Evolutionary conservation across 2,797 vertebrate genomes (phyloP), one percentile per base, ranked within the genome.

Genomic region (Hippopotamyrus pictus): DNA sequence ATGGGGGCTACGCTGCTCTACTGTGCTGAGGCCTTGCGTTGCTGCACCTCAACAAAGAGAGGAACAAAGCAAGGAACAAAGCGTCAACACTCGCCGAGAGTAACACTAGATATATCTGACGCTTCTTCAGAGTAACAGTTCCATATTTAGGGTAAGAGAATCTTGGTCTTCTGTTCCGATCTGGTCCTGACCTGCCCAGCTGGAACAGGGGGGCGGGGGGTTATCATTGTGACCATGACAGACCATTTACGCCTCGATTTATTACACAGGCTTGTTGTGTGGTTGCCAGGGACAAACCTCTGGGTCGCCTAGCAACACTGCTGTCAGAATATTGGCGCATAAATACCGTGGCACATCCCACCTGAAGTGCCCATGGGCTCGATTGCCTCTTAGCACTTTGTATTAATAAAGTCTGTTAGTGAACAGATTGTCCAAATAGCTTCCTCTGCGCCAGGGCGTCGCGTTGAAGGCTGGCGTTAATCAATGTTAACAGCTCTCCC

Each of bases 281-380:
- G 22, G 17, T 14, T 17, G 51, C 79, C 50, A 48, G 51, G 41
- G 76, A 84, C 53, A 62, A 65, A 73, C 88, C 14, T 19, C 50
- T n/a, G 51, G 50, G 87, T 73, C 48, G 88, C 29, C 79, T 53
- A 69, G 76, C 84, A 82, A 83, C 82, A 41, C 88, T 89, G 84
- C 92, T 88, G 84, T 91, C 88, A 88, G 88, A 37, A 89, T 83
- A 84, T 87, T 33, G 85, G 85, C 14, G 3, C 17, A 51, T 54
- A 87, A 57, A 57, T 87, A 53, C 85, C 29, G 14, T 41, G 0
- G 25, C 22, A 57, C 14, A 11, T 41, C 25, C 85, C 53, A 33
- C 17, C 14, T 33, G 53, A 57, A 54, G 17, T 7, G 53, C 29
- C 85, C 50, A 57, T 25, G 25, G 53, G 22, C 50, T 87, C 53